A percentile compares a stretch with the other conserved stretches of the same genome.
Conservation (phyloP, 2,888 invertebrate species). For the Dasysyrphus albostriatus region DNA sequence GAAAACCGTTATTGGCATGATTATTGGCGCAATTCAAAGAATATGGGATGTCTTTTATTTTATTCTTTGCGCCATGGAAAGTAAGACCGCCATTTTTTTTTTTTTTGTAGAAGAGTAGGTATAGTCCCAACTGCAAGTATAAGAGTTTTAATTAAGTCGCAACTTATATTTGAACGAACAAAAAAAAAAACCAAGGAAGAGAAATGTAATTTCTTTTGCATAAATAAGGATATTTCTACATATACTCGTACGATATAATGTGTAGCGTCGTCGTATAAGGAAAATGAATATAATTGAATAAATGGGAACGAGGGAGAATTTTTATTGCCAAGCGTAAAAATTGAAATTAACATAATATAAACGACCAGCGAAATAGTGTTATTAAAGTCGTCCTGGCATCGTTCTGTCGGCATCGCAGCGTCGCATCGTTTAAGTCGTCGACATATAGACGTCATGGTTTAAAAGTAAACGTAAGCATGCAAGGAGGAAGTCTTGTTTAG, state of each 20-base stretch:
- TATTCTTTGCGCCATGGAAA: not conserved
- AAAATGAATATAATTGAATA: constrained; percentile 33
- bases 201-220: constrained; percentile 57
- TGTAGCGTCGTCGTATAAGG: constrained; percentile 13
- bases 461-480: not conserved
- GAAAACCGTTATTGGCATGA: constrained; percentile 73
- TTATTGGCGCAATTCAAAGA: constrained; percentile 67
- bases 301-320: constrained; percentile 11
- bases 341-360: constrained; percentile 69
- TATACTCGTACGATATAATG: constrained; percentile 8
- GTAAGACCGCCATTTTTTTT: constrained; percentile 17
- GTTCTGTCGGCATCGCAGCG: not conserved
- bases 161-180: constrained; percentile 2
- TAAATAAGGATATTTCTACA: constrained; percentile 64
- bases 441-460: constrained; percentile 5
- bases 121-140: constrained; percentile 19
- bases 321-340: constrained; percentile 69
- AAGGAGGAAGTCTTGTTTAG: not conserved
- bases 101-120: not conserved
- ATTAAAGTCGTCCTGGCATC: constrained; percentile 46
- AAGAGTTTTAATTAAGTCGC: constrained; percentile 64
- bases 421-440: constrained; percentile 1
- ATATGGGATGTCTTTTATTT: constrained; percentile 44
- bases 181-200: not conserved
- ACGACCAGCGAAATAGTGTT: constrained; percentile 69